Evolutionary conservation across 2,888 invertebrate genomes (phyloP), one percentile per base, ranked within the genome.

Genomic region (Polymixis flavicincta): DNA sequence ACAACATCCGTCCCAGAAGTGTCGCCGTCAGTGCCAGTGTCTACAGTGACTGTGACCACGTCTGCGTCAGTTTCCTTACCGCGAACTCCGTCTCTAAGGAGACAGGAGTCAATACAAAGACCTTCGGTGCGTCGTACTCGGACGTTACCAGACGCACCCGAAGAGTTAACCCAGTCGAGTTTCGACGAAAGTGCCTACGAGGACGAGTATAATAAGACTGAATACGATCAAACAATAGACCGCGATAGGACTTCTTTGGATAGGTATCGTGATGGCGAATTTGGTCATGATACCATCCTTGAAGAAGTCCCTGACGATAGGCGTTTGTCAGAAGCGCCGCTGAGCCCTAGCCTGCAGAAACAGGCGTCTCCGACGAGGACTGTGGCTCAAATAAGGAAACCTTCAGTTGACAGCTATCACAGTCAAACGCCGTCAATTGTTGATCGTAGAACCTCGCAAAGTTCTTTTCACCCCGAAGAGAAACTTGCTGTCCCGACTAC

Each of bases 161-260:
- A 96, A 81, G 96, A 96, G 81, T 92, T 94, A 90, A 82, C 89
- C 86, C 92, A 93, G 90, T 92, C 93, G 85, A 94, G 94, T 92
- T 95, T 94, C 88, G 95, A 96, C 89, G 96, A 96, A 95, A 96
- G 96, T 96, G 96, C 96, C 96, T 96, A 96, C 92, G 96, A 96
- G 86, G 95, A 96, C 87, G 96, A 96, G 93, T 96, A 95, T 91
- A 88, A 96, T 94, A 96, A 96, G 96, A 96, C 96, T 96, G 96
- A 96, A 92, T 93, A 93, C 88, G 95, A 96, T 93, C 94, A 94
- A 95, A 87, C 90, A 87, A 92, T 91, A 89, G 95, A 96, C 82
- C 93, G 92, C 74, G 95, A 95, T 76, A 94, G 94, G 87, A 92
- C 92, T 74, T 95, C 96, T 88, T 91, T 96, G 85, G 95, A 96